Percentiles rank a stretch among this genome's conserved stretches.
phyloP scores from a whole-genome alignment of 1,140 invertebrate genomes.

The Microplitis demolitor region DNA sequence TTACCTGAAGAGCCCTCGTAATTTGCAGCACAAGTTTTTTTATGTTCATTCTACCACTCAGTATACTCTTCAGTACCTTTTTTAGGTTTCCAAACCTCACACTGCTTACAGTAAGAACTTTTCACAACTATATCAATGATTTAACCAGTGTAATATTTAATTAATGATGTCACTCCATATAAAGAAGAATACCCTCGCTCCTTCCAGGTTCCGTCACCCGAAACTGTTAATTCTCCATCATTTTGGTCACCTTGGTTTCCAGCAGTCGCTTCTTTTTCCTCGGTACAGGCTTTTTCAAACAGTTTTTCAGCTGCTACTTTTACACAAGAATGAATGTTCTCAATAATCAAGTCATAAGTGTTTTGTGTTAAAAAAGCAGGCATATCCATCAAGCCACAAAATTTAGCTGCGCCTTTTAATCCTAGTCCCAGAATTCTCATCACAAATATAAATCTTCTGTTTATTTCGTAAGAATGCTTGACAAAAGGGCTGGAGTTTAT shows the following conservation, averaged over 20 bases:
- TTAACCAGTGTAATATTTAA: slow-evolving; percentile 16
- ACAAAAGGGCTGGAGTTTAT: too few relatives aligned
- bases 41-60: slow-evolving; percentile 14
- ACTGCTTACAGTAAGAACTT: slow-evolving; percentile 20
- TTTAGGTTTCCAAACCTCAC: slow-evolving; percentile 10
- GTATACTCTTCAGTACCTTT: slow-evolving; percentile 13
- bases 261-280: slow-evolving; percentile 22
- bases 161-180: slow-evolving; percentile 22
- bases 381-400: slow-evolving; percentile 22
- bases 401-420: not conserved
- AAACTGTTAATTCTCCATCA: slow-evolving; percentile 17
- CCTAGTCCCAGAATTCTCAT: too few relatives aligned
- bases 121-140: slow-evolving; percentile 17
- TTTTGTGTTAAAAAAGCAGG: slow-evolving; percentile 12
- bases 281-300: slow-evolving; percentile 6
- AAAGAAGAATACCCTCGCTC: slow-evolving; percentile 24
- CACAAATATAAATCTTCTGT: too few relatives aligned
- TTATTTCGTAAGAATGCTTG: too few relatives aligned
- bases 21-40: slow-evolving; percentile 6
- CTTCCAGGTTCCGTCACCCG: slow-evolving; percentile 20
- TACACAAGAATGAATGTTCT: slow-evolving; percentile 20
- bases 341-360: slow-evolving; percentile 20
- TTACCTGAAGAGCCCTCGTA: slow-evolving; percentile 18
- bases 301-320: slow-evolving; percentile 18
- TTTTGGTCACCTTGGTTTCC: slow-evolving; percentile 22